Evolutionary conservation across 92 coral and sea anemone genomes (phyloP).

Genomic region (Parazoanthus atlanticus): DNA sequence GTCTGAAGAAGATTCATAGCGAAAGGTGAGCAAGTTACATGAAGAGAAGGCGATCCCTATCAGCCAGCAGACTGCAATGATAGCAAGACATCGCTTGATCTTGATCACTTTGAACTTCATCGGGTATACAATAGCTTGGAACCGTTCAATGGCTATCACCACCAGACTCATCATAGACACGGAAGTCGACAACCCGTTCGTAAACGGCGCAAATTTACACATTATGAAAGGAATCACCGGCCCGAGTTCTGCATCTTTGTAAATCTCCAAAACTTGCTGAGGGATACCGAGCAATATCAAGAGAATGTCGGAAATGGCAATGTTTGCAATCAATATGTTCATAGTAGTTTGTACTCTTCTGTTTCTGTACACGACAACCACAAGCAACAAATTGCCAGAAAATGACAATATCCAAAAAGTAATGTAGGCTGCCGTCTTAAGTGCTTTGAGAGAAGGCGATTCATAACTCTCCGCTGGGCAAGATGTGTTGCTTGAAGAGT

Average conservation of each 20-base stretch:
- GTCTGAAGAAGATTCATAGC: neutral
- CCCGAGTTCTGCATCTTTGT: neutral
- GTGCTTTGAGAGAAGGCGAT: neutral
- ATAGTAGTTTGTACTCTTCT: slow-evolving; percentile 3
- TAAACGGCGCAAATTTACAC: slow-evolving; percentile 30
- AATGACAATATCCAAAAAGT: neutral
- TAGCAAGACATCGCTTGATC: neutral
- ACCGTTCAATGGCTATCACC: slow-evolving; percentile 22
- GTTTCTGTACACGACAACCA: slow-evolving; percentile 2
- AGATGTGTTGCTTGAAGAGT: neutral
- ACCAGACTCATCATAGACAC: slow-evolving; percentile 28
- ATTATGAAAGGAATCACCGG: slow-evolving; percentile 7
- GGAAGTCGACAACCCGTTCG: slow-evolving; percentile 19
- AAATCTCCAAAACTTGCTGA: neutral
- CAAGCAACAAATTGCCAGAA: neutral
- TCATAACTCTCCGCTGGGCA: neutral
- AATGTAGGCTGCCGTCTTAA: slow-evolving; percentile 19
- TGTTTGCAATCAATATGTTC: slow-evolving; percentile 25
- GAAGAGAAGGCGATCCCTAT: neutral
- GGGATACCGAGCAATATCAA: slow-evolving; percentile 15
- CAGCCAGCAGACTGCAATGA: slow-evolving; percentile 23
- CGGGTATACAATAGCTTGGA: slow-evolving; percentile 33
- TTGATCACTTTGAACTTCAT: neutral
- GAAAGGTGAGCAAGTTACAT: slow-evolving; percentile 3
- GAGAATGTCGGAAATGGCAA: slow-evolving; percentile 30